phyloP scores from a whole-genome alignment of 2,113 vertebrate genomes.

The Semnornis frantzii region DNA sequence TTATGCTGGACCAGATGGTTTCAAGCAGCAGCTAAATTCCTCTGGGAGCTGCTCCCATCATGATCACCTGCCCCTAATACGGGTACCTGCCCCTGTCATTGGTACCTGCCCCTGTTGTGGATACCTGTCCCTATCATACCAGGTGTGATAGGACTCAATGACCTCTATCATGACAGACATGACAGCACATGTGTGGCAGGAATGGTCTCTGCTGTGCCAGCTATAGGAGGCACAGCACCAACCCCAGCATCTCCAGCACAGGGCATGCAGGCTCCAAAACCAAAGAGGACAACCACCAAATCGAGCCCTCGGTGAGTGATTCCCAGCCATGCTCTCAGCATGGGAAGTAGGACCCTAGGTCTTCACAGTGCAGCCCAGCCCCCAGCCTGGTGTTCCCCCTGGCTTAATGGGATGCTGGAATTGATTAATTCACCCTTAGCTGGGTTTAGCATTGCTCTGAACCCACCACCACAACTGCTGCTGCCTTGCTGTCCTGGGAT shows the following conservation, averaged over 20 bases:
- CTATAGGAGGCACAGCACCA: rapidly evolving
- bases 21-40: neutral
- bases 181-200: neutral
- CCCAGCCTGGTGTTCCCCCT: neutral
- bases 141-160: neutral
- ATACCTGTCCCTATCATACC: neutral
- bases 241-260: neutral
- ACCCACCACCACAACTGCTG: rapidly evolving
- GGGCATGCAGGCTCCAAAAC: neutral
- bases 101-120: neutral
- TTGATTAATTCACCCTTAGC: neutral
- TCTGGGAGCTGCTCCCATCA: neutral
- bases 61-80: neutral
- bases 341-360: neutral
- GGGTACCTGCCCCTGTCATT: neutral
- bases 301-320: rapidly evolving
- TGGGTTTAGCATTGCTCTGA: neutral
- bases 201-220: rapidly evolving
- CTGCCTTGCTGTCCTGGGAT: neutral
- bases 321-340: neutral
- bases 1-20: neutral
- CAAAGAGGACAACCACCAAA: neutral
- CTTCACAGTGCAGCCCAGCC: rapidly evolving
- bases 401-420: neutral
- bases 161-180: neutral